These are phyloP conservation scores for Clarias pachynema DNA, from an alignment of 2,797 vertebrate genomes.

Conservation along the genomic window DNA sequence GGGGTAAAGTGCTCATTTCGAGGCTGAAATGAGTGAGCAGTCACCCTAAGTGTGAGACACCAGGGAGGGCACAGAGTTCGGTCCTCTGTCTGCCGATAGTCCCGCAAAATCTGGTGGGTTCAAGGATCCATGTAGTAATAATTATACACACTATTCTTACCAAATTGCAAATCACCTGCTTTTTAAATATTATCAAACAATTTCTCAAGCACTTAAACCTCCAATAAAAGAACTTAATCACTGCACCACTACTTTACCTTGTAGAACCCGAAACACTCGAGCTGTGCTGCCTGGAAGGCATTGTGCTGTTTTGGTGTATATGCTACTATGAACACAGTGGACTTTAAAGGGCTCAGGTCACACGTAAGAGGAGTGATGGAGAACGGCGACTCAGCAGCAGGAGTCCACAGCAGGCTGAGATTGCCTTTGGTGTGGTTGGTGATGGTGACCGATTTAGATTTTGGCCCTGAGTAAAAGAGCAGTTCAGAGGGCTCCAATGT, in stretches of 20 bases:
- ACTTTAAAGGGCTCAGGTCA: conserved; percentile 85
- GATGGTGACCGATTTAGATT: conserved; percentile 73
- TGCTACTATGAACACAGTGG: conserved; percentile 79
- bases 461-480: conserved; percentile 77
- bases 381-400: conserved; percentile 74
- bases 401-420: conserved; percentile 84
- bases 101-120: conserved; percentile 69
- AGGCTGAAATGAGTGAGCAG: conserved; percentile 80
- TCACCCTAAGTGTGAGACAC: conserved; percentile 83
- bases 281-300: conserved; percentile 78
- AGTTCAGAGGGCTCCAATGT: conserved; percentile 78
- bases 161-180: not conserved
- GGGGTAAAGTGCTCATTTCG: conserved; percentile 78
- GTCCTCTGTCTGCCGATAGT: conserved; percentile 72
- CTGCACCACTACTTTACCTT: conserved; percentile 72
- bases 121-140: not conserved
- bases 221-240: not conserved
- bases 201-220: not conserved
- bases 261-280: conserved; percentile 87
- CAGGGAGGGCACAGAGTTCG: conserved; percentile 80
- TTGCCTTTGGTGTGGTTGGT: conserved; percentile 85
- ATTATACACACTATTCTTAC: not conserved
- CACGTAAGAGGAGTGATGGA: conserved; percentile 75
- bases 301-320: conserved; percentile 81
- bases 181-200: not conserved